Conservation (phyloP, 2,888 invertebrate species). For the Seira sanloemensis region DNA sequence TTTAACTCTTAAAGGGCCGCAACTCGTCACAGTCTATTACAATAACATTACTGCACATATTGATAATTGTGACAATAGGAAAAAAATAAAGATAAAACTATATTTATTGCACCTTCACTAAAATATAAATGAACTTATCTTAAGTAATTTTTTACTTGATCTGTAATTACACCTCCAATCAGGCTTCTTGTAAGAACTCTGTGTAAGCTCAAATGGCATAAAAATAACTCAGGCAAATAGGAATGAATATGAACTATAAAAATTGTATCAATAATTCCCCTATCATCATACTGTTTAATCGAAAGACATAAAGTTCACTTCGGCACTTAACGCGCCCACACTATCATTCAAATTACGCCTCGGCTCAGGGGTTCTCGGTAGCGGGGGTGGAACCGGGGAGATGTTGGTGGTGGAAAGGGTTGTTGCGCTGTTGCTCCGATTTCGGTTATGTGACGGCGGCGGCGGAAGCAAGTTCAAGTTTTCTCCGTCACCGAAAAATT, state of each 20-base stretch:
- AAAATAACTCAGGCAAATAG: neutral
- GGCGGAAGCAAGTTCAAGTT: slow-evolving; percentile 22
- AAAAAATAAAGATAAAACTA: too few species aligned
- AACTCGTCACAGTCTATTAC: too few species aligned
- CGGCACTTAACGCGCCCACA: neutral
- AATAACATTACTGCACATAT: too few species aligned
- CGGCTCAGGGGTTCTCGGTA: slow-evolving; percentile 31
- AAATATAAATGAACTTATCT: neutral
- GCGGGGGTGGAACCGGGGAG: slow-evolving; percentile 35
- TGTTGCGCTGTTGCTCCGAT: neutral
- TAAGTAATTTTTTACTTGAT: neutral
- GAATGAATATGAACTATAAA: too few species aligned
- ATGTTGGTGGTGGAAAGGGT: neutral
- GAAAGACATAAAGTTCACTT: slow-evolving; percentile 45
- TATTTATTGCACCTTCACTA: neutral
- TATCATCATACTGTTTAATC: too few species aligned
- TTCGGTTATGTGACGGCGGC: neutral
- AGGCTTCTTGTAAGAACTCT: neutral
- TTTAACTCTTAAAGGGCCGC: too few species aligned
- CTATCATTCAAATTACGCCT: slow-evolving; percentile 18
- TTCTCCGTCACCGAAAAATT: slow-evolving; percentile 61
- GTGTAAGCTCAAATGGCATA: neutral
- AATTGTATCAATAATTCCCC: too few species aligned
- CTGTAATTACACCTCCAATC: neutral
- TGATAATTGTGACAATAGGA: too few species aligned